Evolutionary conservation across 2,113 vertebrate species (phyloP).

Genomic region (Turnix velox): DNA sequence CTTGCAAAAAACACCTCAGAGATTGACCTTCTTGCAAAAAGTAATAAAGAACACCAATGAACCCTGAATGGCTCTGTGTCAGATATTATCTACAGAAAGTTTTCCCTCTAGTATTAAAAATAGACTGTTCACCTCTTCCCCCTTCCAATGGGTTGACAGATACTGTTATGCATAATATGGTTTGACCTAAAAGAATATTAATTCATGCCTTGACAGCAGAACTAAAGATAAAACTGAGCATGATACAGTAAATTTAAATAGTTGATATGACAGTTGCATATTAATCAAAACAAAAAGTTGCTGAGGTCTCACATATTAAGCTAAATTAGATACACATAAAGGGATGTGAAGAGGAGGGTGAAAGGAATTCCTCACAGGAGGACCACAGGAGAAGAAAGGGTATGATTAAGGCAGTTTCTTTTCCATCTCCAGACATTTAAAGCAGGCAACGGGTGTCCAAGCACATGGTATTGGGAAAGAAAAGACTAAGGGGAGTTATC

Average conservation of each 20-base stretch:
- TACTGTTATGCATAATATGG: not conserved
- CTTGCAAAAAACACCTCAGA: not conserved
- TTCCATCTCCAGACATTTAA: not conserved
- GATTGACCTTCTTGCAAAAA: not conserved
- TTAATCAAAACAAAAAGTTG: not conserved
- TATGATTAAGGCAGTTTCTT: not conserved
- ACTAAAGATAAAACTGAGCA: not conserved
- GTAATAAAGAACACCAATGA: not conserved
- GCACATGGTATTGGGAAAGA: not conserved
- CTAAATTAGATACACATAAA: not conserved
- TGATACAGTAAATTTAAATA: not conserved
- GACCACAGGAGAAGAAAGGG: not conserved
- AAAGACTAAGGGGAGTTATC: not conserved
- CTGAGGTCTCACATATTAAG: not conserved
- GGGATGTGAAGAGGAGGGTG: not conserved
- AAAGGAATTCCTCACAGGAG: not conserved
- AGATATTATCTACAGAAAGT: not conserved
- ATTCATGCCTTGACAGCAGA: not conserved
- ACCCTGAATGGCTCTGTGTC: not conserved
- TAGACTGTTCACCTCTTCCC: not conserved
- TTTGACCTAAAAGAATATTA: conserved; percentile 6
- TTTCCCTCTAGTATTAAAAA: not conserved
- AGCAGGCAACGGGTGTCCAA: not conserved
- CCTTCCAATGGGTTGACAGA: not conserved
- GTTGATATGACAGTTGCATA: not conserved